Evolutionary conservation across 2,113 vertebrate species (phyloP).

Genomic region (Sinocyclocheilus grahami): DNA sequence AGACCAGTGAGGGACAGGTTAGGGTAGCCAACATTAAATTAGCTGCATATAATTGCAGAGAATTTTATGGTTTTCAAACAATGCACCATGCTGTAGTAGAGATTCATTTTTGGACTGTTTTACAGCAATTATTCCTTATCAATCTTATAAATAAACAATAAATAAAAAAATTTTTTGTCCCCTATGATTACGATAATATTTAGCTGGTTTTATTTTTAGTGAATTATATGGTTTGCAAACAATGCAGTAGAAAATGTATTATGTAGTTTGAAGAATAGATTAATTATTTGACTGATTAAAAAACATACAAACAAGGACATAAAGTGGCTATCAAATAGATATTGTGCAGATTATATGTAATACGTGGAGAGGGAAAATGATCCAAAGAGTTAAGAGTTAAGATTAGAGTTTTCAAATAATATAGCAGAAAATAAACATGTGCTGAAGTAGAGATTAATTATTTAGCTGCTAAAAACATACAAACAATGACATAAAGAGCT

Average conservation of each 20-base stretch:
- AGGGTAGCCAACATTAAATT: constrained; percentile 4
- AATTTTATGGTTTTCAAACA: not conserved
- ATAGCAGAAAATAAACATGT: no score
- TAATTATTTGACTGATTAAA: not conserved
- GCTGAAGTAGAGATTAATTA: no score
- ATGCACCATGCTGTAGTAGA: not conserved
- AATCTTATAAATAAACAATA: not conserved
- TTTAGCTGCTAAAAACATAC: no score
- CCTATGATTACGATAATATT: not conserved
- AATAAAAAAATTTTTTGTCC: no score
- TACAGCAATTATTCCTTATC: not conserved
- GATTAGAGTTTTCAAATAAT: no score
- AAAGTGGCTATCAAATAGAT: not conserved
- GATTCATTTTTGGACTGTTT: not conserved
- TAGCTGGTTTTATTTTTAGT: not conserved
- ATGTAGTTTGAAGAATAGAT: not conserved
- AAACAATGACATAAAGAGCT: no score
- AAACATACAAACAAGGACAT: not conserved
- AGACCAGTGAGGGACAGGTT: constrained; percentile 53
- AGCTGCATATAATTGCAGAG: not conserved
- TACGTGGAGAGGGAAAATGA: no score
- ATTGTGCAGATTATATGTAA: not conserved
- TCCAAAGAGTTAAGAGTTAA: no score
- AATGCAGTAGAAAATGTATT: not conserved
- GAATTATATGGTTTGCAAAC: not conserved